A percentile compares a stretch with the other conserved stretches of the same genome.
Conservation (phyloP, 30 jellyfish, hydroid and myxozoan genomes). For the Sanderia malayensis region DNA sequence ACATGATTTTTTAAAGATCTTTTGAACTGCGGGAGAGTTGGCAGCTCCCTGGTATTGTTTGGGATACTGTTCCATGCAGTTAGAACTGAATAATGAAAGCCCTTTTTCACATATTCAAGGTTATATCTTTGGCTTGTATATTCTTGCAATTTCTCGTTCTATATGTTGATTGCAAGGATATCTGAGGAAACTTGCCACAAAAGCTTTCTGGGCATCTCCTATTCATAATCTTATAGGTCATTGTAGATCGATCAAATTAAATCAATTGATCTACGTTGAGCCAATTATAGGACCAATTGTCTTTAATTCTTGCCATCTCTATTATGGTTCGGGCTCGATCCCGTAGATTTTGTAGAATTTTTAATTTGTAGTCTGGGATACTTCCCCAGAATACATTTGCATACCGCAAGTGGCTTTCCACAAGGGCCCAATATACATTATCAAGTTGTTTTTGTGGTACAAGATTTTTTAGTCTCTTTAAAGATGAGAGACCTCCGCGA, state of each 20-base stretch:
- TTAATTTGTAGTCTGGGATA: constrained; percentile 3
- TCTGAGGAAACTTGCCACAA: constrained; percentile 16
- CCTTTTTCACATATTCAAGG: constrained; percentile 24
- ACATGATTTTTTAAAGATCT: background rate
- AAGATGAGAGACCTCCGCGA: constrained; percentile 17
- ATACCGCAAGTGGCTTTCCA: constrained; percentile 24
- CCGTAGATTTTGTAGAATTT: constrained; percentile 17
- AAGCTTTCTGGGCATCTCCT: constrained; percentile 36
- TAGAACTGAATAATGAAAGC: constrained; percentile 39
- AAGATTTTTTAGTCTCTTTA: constrained; percentile 23
- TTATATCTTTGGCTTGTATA: constrained; percentile 24
- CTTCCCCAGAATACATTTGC: constrained; percentile 45
- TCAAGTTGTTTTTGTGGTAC: constrained; percentile 15
- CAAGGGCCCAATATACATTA: constrained; percentile 17
- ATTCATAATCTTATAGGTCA: constrained; percentile 31
- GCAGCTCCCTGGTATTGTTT: constrained; percentile 1
- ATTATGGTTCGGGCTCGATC: constrained; percentile 18
- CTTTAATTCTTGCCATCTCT: background rate
- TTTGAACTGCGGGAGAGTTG: constrained; percentile 3
- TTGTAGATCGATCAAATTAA: constrained; percentile 22
- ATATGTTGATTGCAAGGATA: constrained; percentile 9
- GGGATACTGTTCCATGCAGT: constrained; percentile 34
- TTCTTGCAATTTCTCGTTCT: constrained; percentile 36
- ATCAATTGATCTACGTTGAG: constrained; percentile 1
- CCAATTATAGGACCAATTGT: background rate